These are phyloP conservation scores for Hylia prasina DNA, from an alignment of 2,113 vertebrate species.

Conservation along the genomic window DNA sequence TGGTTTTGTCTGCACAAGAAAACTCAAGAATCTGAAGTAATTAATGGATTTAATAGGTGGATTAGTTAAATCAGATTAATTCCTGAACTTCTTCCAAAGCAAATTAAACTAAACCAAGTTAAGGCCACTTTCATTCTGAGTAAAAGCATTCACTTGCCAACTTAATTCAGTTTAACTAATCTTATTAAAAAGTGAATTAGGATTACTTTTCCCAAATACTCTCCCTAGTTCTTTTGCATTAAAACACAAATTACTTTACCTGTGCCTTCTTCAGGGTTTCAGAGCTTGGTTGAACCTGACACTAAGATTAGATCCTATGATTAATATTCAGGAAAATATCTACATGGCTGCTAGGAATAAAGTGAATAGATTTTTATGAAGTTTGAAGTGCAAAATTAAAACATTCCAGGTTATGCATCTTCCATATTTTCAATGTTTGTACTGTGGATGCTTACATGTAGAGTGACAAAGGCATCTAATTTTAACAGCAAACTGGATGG, in stretches of 20 bases:
- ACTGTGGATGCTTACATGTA: not conserved
- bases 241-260: not conserved
- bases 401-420: not conserved
- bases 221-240: not conserved
- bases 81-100: constrained; percentile 32
- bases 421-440: not conserved
- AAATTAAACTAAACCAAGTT: constrained; percentile 48
- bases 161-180: constrained; percentile 43
- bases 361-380: not conserved
- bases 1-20: not conserved
- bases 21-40: constrained; percentile 12
- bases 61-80: constrained; percentile 54
- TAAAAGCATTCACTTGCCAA: not conserved
- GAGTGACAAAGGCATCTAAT: not conserved
- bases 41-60: constrained; percentile 3
- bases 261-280: not conserved
- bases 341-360: not conserved
- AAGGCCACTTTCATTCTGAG: constrained; percentile 8
- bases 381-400: not conserved
- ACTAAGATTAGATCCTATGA: not conserved
- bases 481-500: not conserved
- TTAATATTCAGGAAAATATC: not conserved
- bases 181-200: constrained; percentile 27
- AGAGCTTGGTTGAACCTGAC: not conserved
- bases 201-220: not conserved